Conservation (phyloP, 2,888 invertebrate species). For the Crematogaster levior region DNA sequence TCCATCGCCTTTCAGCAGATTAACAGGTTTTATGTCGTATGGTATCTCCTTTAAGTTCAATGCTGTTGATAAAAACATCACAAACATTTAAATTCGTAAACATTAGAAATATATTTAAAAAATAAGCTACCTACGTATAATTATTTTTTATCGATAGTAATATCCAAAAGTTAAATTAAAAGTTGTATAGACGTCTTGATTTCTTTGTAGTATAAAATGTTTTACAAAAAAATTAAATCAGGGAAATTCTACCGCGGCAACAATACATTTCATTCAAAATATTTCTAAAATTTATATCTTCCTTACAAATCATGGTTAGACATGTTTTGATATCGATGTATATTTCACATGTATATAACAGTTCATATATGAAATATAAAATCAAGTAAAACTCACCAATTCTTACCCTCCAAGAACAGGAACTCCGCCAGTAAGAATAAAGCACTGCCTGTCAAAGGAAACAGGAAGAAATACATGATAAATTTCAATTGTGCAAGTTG, state of each 20-base stretch:
- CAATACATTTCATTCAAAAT: not conserved
- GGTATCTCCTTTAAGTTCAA: conserved; percentile 97
- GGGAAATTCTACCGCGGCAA: not conserved
- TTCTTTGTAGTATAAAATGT: not conserved
- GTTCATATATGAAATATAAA: not conserved
- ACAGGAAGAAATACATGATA: conserved; percentile 66
- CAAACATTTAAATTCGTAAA: conserved; percentile 6
- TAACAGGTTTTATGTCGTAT: conserved; percentile 96
- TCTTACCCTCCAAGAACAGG: conserved; percentile 97
- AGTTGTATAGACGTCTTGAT: not conserved
- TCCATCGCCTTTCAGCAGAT: conserved; percentile 94
- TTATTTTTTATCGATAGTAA: not conserved
- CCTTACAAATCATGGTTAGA: not conserved
- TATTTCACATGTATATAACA: not conserved
- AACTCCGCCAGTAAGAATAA: conserved; percentile 97
- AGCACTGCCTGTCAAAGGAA: conserved; percentile 90
- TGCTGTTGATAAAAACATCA: conserved; percentile 87
- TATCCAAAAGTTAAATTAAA: no score
- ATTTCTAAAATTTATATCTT: not conserved
- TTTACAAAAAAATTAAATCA: not conserved
- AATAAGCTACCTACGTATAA: not conserved
- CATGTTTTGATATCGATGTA: not conserved
- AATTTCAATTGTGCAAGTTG: conserved; percentile 27
- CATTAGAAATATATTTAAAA: not conserved
- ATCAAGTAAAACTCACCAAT: conserved; percentile 88